These are phyloP conservation scores for Trissolcus brochymenae DNA, from an alignment of 2,888 invertebrate genomes.

Conservation along the genomic window DNA sequence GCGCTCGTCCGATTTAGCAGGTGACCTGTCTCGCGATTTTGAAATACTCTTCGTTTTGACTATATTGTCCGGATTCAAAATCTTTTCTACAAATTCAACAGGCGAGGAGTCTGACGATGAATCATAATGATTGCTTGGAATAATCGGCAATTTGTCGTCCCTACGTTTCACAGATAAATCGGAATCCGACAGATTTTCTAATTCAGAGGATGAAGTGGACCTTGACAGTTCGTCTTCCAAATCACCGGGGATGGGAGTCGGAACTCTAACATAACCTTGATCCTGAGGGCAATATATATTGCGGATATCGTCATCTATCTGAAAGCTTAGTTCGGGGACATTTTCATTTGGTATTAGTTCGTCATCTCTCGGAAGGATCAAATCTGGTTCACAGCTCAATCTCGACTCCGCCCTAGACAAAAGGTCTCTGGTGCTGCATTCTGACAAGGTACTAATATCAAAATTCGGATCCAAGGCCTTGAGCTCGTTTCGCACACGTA, in stretches of 20 bases:
- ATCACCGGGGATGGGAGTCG: constrained; percentile 69
- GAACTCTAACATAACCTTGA: constrained; percentile 66
- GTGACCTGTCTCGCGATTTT: constrained; percentile 54
- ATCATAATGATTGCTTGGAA: constrained; percentile 56
- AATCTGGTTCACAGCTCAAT: constrained; percentile 60
- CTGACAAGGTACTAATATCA: constrained; percentile 65
- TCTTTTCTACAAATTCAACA: constrained; percentile 58
- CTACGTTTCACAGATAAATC: constrained; percentile 64
- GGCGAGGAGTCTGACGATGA: constrained; percentile 65
- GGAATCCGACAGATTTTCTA: constrained; percentile 68
- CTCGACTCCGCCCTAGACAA: constrained; percentile 66
- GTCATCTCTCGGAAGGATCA: constrained; percentile 22
- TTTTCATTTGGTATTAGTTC: constrained; percentile 35
- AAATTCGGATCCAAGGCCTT: constrained; percentile 64
- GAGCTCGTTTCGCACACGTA: constrained; percentile 67
- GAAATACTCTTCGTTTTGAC: constrained; percentile 53
- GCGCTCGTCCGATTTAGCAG: constrained; percentile 21
- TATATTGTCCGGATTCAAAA: not conserved
- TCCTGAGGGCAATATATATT: constrained; percentile 51
- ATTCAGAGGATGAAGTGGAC: constrained; percentile 64
- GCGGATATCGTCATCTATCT: constrained; percentile 40
- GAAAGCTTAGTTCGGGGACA: constrained; percentile 41
- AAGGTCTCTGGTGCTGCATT: constrained; percentile 65
- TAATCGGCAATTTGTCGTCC: constrained; percentile 60
- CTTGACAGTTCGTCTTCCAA: constrained; percentile 63